These are phyloP conservation scores for Morone saxatilis DNA, from an alignment of 2,113 vertebrate species.

Conservation along the genomic window DNA sequence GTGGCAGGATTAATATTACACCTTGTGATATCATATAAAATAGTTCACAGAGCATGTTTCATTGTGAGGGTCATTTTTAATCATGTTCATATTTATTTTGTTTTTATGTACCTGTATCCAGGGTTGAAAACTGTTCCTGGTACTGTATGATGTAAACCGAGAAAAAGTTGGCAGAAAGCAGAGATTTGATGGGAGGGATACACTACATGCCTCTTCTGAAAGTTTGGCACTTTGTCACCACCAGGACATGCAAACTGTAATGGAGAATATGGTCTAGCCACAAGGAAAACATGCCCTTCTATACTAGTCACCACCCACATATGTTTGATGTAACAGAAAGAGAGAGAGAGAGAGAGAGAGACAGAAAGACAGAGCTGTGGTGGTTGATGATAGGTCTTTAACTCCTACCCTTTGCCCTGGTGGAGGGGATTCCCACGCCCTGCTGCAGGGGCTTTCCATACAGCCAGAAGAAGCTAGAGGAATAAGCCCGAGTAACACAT, in stretches of 20 bases:
- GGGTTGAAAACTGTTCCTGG: too few relatives aligned
- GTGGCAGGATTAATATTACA: too few relatives aligned
- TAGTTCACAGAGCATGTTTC: background rate
- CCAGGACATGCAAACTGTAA: background rate
- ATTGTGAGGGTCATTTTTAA: background rate
- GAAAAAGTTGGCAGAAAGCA: background rate
- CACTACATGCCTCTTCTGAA: background rate
- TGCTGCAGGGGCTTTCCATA: conserved; percentile 45
- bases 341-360: background rate
- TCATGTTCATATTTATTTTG: too few relatives aligned
- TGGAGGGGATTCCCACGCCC: conserved; percentile 59
- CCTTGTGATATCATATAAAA: too few relatives aligned
- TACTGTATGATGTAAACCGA: background rate
- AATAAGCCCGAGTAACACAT: conserved; percentile 42
- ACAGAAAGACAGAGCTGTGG: background rate
- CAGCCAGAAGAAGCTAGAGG: conserved; percentile 38
- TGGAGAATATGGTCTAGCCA: background rate
- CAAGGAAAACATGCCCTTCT: background rate
- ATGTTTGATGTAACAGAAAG: background rate
- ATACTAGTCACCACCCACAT: conserved; percentile 10
- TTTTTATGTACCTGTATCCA: too few relatives aligned
- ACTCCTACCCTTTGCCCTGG: conserved; percentile 18
- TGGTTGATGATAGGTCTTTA: conserved; percentile 11
- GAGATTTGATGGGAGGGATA: background rate
- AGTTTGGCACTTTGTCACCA: conserved; percentile 11